Base-by-base conservation (phyloP, 2,797 vertebrate species). In the Chrysocyon brachyurus region DNA sequence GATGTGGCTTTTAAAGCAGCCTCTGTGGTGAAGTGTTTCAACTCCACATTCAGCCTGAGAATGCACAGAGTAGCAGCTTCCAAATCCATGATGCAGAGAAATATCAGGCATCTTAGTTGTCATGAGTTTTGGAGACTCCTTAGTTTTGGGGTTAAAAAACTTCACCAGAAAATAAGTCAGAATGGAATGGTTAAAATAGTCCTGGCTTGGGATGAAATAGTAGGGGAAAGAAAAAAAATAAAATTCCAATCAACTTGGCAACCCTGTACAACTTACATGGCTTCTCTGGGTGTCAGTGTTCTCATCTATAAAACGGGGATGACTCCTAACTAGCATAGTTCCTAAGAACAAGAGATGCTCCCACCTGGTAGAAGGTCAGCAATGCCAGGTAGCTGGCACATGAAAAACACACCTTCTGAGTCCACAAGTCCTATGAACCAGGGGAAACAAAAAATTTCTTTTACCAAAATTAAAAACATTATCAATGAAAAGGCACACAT, bases 181-280 rank as follows among this genome's bases (percentile, higher is more conserved):
- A 64, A 12, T 0, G 1, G 14, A 31, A 21, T 8, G 26, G 54
- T 21, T 82, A 22, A 87, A 82, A 52, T 0, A 28, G 28, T 36
- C n/a, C 17, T n/a, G 49, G 36, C 17, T 75, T 49, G 14, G 70
- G 83, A 40, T 28, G 4, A 5, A 56, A 93, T 1, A 66, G 49
- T 1, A 21, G 54, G 2, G 1, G 36, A 5, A 7, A 33, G 5
- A n/a, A 21, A 10, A 33, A 7, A 40, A 21, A 17, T 6, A 40
- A 96, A 61, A n/a, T 1, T 12, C n/a, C 63, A 87, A 9, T 26
- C 59, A 12, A 7, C 0, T 6, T 46, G 31, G 24, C 24, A 19
- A 40, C n/a, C 28, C 70, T 63, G 6, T 12, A 4, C 12, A 33
- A 63, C 4, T 24, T 31, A 16, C 2, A 31, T 14, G 19, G 16